Base-by-base conservation (phyloP, 2,888 invertebrate species). In the Ariolimax columbianus region DNA sequence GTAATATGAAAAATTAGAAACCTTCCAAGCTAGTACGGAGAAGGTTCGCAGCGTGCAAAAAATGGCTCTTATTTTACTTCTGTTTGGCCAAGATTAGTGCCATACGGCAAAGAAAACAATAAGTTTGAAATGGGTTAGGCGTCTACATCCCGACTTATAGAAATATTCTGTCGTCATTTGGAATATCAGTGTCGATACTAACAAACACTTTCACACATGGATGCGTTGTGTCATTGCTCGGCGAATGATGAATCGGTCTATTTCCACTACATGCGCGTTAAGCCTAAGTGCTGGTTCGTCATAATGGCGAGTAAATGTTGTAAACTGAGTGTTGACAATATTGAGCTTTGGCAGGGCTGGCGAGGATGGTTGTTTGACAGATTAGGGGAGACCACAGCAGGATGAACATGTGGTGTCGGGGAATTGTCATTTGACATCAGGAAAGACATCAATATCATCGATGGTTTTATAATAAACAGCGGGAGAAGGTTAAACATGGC, bases 41-140 rank as follows among this genome's bases (percentile, higher is more conserved):
- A 14, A 51, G 75, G 19, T 75, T 51, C 75, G 33, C 51, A 51
- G 75, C 51, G 19, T 47, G 51, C 6, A 33, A n/a, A 51, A 30
- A 75, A 47, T 51, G 33, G 75, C 7, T 75, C 36, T 75, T 43
- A 33, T 75, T 33, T 75, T 47, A 4, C 1, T 33, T 36, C 33
- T 75, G 51, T 75, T 75, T 75, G 75, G 51, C 23, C 30, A 75
- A 75, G 75, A 75, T 75, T 75, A 75, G 75, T 75, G 75, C 51
- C 75, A 75, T 51, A 51, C 33, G 30, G 51, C 40, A 75, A 75
- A 30, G n/a, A 51, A 43, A 75, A 75, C 75, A 75, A 51, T 6
- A 55, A 51, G n/a, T 47, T 30, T 14, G 33, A 75, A 75, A 75
- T 75, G 33, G 73, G 73, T 73, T 73, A 4, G 43, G 43, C 43